Percentiles rank a stretch among this genome's conserved stretches.
Conservation (phyloP, 1,140 invertebrate species). For the Meloidogyne hapla region DNA sequence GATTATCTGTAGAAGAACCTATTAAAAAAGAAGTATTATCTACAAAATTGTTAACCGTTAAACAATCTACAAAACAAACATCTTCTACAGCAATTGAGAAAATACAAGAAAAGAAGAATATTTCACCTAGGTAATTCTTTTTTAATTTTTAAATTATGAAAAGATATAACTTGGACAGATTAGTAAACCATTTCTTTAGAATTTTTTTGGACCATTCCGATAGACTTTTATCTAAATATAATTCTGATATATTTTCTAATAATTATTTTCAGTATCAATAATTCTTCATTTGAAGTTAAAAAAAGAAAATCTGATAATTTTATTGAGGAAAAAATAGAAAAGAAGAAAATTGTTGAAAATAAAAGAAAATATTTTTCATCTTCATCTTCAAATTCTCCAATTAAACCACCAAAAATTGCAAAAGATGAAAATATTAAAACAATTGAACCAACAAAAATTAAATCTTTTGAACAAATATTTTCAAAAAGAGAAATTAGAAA, state of each 20-base stretch:
- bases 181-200: neutral
- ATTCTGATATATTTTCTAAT: no score
- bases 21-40: neutral
- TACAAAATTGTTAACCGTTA: neutral
- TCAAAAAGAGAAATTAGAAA: no score
- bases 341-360: neutral
- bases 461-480: no score
- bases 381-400: neutral
- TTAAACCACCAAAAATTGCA: neutral
- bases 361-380: neutral
- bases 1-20: neutral
- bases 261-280: neutral
- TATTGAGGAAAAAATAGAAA: neutral
- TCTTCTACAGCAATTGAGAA: neutral
- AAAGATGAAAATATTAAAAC: neutral
- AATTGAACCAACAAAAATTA: no score
- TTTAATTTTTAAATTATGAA: neutral
- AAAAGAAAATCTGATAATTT: neutral
- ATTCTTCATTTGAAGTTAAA: neutral
- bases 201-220: no score
- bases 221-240: no score
- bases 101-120: neutral
- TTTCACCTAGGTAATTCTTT: neutral
- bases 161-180: no score
- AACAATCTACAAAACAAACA: neutral